Conservation (phyloP, 2,888 invertebrate genomes). For the Tachystola acroxantha region DNA sequence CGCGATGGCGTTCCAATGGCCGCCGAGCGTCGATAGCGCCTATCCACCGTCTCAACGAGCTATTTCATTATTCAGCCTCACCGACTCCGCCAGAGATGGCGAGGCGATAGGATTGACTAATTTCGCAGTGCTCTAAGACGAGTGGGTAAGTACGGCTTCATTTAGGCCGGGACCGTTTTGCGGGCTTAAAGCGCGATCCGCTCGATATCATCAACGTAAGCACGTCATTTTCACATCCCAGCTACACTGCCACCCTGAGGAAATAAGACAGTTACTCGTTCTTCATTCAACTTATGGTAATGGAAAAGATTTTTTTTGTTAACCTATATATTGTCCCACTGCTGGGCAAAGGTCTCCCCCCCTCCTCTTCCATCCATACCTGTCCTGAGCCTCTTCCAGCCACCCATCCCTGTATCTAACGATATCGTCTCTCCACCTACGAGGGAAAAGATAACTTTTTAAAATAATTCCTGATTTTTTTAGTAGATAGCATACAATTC, state of each 20-base stretch:
- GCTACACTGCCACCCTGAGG: conserved; percentile 27
- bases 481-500: too few relatives aligned
- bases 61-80: conserved; percentile 72
- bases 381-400: too few relatives aligned
- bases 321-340: too few relatives aligned
- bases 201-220: conserved; percentile 57
- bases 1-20: conserved; percentile 47
- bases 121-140: conserved; percentile 58
- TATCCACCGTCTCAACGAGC: conserved; percentile 56
- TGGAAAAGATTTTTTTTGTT: conserved; percentile 39
- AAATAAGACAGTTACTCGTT: conserved; percentile 34
- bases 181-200: conserved; percentile 55
- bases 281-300: conserved; percentile 42
- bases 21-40: conserved; percentile 49
- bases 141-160: conserved; percentile 55
- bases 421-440: too few relatives aligned
- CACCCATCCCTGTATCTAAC: too few relatives aligned
- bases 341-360: too few relatives aligned
- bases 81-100: conserved; percentile 54
- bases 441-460: too few relatives aligned
- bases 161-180: conserved; percentile 57
- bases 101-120: conserved; percentile 71
- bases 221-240: conserved; percentile 58
- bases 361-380: too few relatives aligned
- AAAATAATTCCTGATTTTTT: too few relatives aligned